Percentiles rank a stretch among this genome's conserved stretches.
Conservation (phyloP, 1,140 invertebrate genomes). For the Phenacoccus solenopsis region DNA sequence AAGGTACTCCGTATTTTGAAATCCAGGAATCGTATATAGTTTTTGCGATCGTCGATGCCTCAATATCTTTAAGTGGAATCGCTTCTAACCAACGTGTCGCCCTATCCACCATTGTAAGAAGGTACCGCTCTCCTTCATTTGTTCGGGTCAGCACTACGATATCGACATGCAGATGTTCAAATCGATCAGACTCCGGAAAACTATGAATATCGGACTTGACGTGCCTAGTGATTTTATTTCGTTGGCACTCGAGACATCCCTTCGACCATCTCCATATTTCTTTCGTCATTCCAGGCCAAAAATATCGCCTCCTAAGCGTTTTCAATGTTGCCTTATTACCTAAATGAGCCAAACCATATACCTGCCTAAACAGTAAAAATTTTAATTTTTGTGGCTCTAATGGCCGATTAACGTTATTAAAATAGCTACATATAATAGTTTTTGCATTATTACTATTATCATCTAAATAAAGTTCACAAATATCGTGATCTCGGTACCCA, state of each 20-base stretch:
- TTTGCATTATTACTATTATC: no score
- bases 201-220: background rate
- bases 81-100: conserved; percentile 38
- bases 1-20: no score
- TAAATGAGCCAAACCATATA: conserved; percentile 28
- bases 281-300: no score
- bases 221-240: conserved; percentile 27
- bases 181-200: background rate
- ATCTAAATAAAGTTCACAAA: background rate
- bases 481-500: background rate
- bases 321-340: conserved; percentile 26
- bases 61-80: conserved; percentile 33
- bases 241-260: conserved; percentile 28
- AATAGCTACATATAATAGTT: background rate
- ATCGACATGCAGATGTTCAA: background rate
- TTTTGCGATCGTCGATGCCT: conserved; percentile 30
- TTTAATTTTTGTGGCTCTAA: conserved; percentile 25
- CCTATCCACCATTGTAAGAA: conserved; percentile 35
- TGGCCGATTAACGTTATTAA: conserved; percentile 22
- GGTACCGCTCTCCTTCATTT: conserved; percentile 29
- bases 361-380: conserved; percentile 23
- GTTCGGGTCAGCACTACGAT: conserved; percentile 13
- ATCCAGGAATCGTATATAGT: conserved; percentile 30
- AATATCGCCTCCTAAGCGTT: conserved; percentile 29
- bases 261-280: conserved; percentile 23